Evolutionary conservation across 2,113 vertebrate species (phyloP).

Genomic region (Excalfactoria chinensis): DNA sequence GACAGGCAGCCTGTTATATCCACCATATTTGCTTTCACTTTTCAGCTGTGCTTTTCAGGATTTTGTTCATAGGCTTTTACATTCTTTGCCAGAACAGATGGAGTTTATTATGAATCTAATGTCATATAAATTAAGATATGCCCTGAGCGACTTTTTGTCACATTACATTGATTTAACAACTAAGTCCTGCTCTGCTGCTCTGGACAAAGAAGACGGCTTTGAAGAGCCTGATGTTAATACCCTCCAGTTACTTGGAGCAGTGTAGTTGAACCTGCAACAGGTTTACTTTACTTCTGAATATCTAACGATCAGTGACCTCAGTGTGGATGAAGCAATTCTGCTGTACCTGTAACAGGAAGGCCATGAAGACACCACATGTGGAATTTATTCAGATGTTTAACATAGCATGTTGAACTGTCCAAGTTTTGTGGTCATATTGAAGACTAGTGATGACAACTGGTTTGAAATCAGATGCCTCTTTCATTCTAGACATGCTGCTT

Average conservation of each 20-base stretch:
- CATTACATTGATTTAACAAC: not conserved
- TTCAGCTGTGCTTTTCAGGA: not conserved
- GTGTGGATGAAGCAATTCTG: not conserved
- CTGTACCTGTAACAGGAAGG: not conserved
- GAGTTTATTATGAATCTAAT: not conserved
- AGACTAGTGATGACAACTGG: not conserved
- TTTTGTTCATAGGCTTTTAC: not conserved
- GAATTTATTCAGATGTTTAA: slow-evolving; percentile 23
- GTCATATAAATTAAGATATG: not conserved
- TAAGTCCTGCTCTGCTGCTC: not conserved
- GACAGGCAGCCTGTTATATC: not conserved
- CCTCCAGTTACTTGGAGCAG: not conserved
- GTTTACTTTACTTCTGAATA: not conserved
- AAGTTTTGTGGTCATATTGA: not conserved
- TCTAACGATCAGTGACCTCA: not conserved
- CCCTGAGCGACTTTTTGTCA: not conserved
- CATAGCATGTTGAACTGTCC: not conserved
- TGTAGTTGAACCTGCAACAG: not conserved
- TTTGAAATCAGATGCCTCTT: not conserved
- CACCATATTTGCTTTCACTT: not conserved
- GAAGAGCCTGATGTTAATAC: not conserved
- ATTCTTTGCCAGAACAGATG: not conserved
- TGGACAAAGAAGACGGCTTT: not conserved
- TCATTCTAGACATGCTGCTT: not conserved
- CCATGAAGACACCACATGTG: not conserved